A percentile compares a stretch with the other conserved stretches of the same genome.
These are phyloP conservation scores for Hecatera dysodea DNA, from an alignment of 2,888 invertebrate genomes.

Conservation along the genomic window DNA sequence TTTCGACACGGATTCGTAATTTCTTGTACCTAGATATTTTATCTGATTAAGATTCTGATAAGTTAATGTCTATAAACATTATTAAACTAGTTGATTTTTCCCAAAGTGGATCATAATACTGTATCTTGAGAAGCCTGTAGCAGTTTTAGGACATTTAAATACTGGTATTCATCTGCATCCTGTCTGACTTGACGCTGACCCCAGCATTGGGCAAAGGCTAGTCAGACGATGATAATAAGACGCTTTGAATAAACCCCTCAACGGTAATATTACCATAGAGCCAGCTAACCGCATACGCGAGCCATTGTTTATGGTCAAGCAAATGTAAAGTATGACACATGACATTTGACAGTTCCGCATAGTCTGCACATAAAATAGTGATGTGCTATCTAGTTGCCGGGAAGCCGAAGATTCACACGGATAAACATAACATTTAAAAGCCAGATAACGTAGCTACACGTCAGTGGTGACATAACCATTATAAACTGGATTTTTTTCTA, in stretches of 20 bases:
- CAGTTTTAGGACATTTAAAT: not conserved
- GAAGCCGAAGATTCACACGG: not conserved
- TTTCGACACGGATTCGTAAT: conserved; percentile 42
- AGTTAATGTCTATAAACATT: not conserved
- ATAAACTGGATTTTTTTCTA: not conserved
- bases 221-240: not conserved
- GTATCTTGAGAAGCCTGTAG: not conserved
- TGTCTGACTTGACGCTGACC: not conserved
- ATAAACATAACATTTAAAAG: not conserved
- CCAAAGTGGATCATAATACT: not conserved
- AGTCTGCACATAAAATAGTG: conserved; percentile 11
- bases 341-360: conserved; percentile 52
- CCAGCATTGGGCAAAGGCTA: not conserved
- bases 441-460: too few relatives aligned
- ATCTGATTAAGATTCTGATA: conserved; percentile 20
- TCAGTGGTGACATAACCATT: not conserved
- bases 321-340: conserved; percentile 26
- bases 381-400: not conserved
- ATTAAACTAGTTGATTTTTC: not conserved
- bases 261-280: conserved; percentile 19
- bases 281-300: conserved; percentile 4
- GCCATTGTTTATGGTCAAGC: conserved; percentile 32
- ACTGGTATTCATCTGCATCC: not conserved
- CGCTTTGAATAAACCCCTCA: not conserved
- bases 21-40: conserved; percentile 35